These are phyloP conservation scores for Pomacea maculata DNA, from an alignment of 1,140 invertebrate species.

Conservation along the genomic window DNA sequence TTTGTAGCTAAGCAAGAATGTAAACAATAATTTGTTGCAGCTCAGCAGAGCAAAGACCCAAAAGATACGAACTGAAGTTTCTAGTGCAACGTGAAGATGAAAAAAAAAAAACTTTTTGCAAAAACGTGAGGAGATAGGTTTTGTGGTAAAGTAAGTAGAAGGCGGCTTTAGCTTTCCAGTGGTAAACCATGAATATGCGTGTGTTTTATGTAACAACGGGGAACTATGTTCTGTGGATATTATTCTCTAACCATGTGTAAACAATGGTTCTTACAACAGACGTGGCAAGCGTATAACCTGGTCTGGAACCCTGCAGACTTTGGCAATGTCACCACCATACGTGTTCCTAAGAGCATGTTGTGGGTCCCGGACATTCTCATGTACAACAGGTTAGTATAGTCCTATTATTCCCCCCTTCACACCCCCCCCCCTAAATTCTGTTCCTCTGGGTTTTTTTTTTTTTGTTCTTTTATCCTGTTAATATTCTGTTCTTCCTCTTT, in stretches of 20 bases:
- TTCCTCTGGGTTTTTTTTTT: not conserved
- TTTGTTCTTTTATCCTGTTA: not conserved
- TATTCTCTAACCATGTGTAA: too few species aligned
- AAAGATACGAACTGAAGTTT: too few species aligned
- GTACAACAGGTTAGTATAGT: conserved; percentile 88
- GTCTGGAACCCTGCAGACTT: conserved; percentile 96
- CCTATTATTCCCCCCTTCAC: not conserved
- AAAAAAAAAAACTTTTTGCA: not conserved
- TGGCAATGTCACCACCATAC: conserved; percentile 93
- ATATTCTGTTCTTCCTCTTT: not conserved
- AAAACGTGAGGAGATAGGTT: too few species aligned
- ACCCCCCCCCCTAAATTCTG: not conserved
- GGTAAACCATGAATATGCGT: not conserved
- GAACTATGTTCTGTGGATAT: not conserved
- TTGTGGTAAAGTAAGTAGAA: not conserved
- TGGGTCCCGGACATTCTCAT: conserved; percentile 99
- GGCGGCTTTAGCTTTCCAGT: not conserved
- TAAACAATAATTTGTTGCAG: too few species aligned
- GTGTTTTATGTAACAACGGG: not conserved
- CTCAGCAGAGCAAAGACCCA: too few species aligned
- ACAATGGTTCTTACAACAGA: conserved; percentile 69
- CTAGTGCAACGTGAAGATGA: not conserved
- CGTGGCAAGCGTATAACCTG: conserved; percentile 99
- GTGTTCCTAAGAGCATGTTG: conserved; percentile 93
- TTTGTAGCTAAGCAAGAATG: too few species aligned